Conservation (phyloP, 2,113 vertebrate genomes). For the Chaetorhynchus papuensis region DNA sequence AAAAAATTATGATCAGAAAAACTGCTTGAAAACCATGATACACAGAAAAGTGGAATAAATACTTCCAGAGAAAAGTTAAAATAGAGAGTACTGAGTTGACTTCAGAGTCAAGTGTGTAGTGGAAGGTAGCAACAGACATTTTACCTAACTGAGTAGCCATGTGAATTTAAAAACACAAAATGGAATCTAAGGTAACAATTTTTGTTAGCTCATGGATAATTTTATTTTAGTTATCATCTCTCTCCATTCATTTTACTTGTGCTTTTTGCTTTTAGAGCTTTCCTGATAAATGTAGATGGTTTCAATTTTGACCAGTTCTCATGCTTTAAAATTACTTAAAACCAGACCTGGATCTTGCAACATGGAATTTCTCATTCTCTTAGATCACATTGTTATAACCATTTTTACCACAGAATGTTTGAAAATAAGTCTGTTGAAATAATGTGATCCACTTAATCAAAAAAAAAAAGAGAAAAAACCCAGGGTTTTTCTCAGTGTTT, state of each 20-base stretch:
- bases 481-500: not conserved
- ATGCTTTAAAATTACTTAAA: not conserved
- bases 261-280: not conserved
- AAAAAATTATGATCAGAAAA: not conserved
- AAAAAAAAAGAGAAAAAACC: rapidly evolving
- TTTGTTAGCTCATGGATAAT: not conserved
- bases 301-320: not conserved
- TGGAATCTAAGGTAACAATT: not conserved
- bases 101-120: not conserved
- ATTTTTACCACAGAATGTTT: not conserved
- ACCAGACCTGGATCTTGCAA: not conserved
- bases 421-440: not conserved
- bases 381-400: rapidly evolving
- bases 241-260: not conserved
- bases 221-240: not conserved
- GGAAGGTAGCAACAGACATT: not conserved
- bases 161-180: not conserved
- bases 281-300: not conserved
- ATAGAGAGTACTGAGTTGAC: not conserved
- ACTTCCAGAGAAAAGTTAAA: not conserved
- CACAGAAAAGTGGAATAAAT: not conserved
- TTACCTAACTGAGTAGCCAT: not conserved
- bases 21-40: not conserved
- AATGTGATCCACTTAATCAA: not conserved
- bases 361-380: not conserved